phyloP scores from a whole-genome alignment of 2,113 vertebrate genomes.

The Trematomus loennbergii region DNA sequence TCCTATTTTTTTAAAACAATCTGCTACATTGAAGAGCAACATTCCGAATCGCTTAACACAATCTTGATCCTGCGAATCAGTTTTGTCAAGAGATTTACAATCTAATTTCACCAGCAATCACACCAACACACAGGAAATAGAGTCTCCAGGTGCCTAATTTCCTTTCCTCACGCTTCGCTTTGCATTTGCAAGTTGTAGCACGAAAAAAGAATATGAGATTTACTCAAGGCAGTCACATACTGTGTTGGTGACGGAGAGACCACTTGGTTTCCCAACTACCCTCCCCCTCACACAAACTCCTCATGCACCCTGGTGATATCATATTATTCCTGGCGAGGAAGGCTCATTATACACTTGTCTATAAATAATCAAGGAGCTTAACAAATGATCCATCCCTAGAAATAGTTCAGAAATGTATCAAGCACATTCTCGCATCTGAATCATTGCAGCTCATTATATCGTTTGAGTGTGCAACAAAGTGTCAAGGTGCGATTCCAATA shows the following conservation, averaged over 20 bases:
- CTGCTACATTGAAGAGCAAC: neutral
- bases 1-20: neutral
- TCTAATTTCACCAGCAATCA: conserved; percentile 42
- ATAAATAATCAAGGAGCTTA: conserved; percentile 62
- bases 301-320: neutral
- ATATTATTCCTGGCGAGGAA: conserved; percentile 16
- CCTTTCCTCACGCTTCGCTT: neutral
- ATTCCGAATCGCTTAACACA: neutral
- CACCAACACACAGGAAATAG: conserved; percentile 4
- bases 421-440: conserved; percentile 4
- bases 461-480: neutral
- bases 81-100: conserved; percentile 52
- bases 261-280: neutral
- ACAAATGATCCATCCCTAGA: conserved; percentile 44
- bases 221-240: conserved; percentile 10
- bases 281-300: conserved; percentile 11
- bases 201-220: neutral
- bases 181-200: conserved; percentile 24
- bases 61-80: neutral
- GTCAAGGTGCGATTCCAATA: neutral
- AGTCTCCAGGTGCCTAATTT: conserved; percentile 39
- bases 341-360: conserved; percentile 43
- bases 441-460: conserved; percentile 22
- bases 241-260: neutral
- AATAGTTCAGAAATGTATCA: conserved; percentile 49